These are phyloP conservation scores for Eristalis pertinax DNA, from an alignment of 2,888 invertebrate genomes.

Conservation along the genomic window DNA sequence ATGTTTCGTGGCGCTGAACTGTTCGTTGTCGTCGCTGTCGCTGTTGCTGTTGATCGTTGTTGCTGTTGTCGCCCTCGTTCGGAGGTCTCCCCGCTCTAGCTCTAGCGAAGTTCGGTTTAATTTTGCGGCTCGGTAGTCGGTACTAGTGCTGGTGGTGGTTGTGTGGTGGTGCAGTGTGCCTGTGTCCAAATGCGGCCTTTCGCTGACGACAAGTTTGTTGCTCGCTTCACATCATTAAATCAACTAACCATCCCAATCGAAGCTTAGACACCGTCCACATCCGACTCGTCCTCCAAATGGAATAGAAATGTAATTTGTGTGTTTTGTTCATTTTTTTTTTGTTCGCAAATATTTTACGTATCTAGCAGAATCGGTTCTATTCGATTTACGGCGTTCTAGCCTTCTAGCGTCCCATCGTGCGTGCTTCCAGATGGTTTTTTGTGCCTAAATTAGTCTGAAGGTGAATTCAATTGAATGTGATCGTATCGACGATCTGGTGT, in stretches of 20 bases:
- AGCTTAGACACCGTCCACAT: background rate
- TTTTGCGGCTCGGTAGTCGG: background rate
- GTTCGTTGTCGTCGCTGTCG: conserved; percentile 22
- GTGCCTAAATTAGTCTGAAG: conserved; percentile 55
- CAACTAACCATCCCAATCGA: conserved; percentile 39
- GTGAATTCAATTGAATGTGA: conserved; percentile 67
- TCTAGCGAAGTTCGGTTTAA: conserved; percentile 31
- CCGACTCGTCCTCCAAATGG: conserved; percentile 23
- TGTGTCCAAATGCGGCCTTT: conserved; percentile 18
- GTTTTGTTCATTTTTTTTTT: background rate
- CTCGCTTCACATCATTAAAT: conserved; percentile 24
- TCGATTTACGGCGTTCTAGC: conserved; percentile 33
- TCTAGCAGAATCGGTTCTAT: conserved; percentile 5
- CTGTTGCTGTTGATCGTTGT: conserved; percentile 3
- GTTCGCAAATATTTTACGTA: background rate
- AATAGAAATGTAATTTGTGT: conserved; percentile 45
- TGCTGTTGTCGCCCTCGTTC: conserved; percentile 6
- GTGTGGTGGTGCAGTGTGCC: conserved; percentile 15
- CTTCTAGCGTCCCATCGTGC: conserved; percentile 27
- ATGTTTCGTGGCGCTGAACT: conserved; percentile 62
- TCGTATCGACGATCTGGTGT: conserved; percentile 21
- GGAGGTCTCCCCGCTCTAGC: conserved; percentile 11
- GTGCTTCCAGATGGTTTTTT: conserved; percentile 17
- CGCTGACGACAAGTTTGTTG: conserved; percentile 24
- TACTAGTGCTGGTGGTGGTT: background rate